Percentiles rank a stretch among this genome's conserved stretches.
phyloP scores from a whole-genome alignment of 2,797 vertebrate species.

The Channallabes apus region DNA sequence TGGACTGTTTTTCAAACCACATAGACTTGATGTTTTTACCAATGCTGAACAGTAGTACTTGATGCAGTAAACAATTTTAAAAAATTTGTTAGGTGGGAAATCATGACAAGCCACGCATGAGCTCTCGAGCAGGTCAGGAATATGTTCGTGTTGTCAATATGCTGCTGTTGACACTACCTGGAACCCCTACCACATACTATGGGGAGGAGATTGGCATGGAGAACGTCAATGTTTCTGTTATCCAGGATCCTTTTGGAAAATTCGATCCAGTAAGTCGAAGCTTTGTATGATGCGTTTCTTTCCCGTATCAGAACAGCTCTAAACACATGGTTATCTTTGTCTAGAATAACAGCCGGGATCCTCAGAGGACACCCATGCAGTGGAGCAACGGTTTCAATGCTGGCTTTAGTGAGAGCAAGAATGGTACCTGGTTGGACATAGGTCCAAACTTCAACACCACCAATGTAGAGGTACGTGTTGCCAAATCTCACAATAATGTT shows the following conservation, averaged over 20 bases:
- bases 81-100: slow-evolving; percentile 79
- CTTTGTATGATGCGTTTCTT: neutral
- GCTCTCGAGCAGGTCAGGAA: slow-evolving; percentile 77
- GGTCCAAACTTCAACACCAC: slow-evolving; percentile 75
- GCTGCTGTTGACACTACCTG: slow-evolving; percentile 92
- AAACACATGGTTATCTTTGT: slow-evolving; percentile 15
- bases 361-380: slow-evolving; percentile 92
- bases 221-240: slow-evolving; percentile 73
- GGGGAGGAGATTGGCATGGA: slow-evolving; percentile 98
- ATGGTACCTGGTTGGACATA: slow-evolving; percentile 83
- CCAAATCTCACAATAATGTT: neutral
- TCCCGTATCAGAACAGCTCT: neutral
- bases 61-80: neutral
- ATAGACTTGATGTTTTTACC: neutral
- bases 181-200: slow-evolving; percentile 92
- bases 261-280: slow-evolving; percentile 66
- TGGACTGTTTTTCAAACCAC: neutral
- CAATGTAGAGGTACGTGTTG: slow-evolving; percentile 83
- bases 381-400: slow-evolving; percentile 81
- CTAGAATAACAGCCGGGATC: slow-evolving; percentile 79
- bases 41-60: neutral
- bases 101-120: slow-evolving; percentile 81
- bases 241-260: slow-evolving; percentile 70
- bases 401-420: slow-evolving; percentile 81
- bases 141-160: slow-evolving; percentile 85